A percentile compares a stretch with the other conserved stretches of the same genome.
Evolutionary conservation across 2,797 vertebrate species (phyloP).

Genomic region (Sternarchorhynchus goeldii): DNA sequence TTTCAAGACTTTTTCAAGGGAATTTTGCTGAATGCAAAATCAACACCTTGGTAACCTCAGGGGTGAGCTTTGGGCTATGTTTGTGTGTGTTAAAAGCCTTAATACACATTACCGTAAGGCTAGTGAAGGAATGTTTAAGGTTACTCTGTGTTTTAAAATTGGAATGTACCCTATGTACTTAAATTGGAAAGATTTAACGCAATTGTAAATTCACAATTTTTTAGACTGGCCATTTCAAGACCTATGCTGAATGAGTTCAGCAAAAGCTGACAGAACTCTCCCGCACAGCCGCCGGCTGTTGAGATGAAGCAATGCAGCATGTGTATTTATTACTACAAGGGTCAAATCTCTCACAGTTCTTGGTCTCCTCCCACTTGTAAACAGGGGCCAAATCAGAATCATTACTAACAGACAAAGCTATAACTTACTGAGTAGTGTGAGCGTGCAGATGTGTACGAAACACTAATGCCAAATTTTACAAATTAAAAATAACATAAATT

Average conservation of each 20-base stretch:
- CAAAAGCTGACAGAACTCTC: constrained; percentile 16
- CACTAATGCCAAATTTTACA: neutral
- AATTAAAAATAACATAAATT: neutral
- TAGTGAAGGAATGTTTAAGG: neutral
- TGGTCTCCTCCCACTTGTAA: neutral
- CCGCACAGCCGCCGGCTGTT: constrained; percentile 20
- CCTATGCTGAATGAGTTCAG: constrained; percentile 15
- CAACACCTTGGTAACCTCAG: neutral
- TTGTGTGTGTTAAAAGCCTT: neutral
- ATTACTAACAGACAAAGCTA: neutral
- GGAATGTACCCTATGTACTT: too few relatives aligned
- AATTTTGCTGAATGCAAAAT: neutral
- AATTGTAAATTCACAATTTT: constrained; percentile 12
- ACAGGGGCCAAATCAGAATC: neutral
- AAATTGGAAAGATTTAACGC: neutral
- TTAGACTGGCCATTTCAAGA: neutral
- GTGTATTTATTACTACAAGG: constrained; percentile 18
- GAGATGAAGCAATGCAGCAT: constrained; percentile 20
- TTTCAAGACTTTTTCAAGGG: too few relatives aligned
- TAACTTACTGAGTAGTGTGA: too few relatives aligned
- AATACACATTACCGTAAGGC: neutral
- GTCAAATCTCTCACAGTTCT: neutral
- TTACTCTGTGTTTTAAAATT: neutral
- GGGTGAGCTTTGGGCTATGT: neutral
- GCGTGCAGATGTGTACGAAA: neutral